Evolutionary conservation across 1,140 invertebrate genomes (phyloP), one percentile per base, ranked within the genome.

Genomic region (Cydia pomonella): DNA sequence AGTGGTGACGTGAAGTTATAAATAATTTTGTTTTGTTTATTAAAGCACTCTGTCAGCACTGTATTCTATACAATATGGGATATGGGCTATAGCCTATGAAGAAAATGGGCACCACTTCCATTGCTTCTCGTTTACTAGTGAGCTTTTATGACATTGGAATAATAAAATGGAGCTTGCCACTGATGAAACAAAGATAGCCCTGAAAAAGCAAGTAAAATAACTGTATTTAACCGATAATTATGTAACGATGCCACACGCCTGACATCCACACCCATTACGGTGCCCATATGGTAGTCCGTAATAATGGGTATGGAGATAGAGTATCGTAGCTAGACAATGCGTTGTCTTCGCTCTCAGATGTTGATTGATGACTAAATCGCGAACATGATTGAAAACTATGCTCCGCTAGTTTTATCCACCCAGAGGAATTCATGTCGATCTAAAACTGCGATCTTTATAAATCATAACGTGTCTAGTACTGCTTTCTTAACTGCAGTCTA

Each of bases 401-500:
- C 27, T 33, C 16, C n/a, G 29, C 25, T 66, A 66, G 25, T 7
- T 29, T 41, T 33, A 69, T 69, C 29, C 27, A 69, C n/a, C 41
- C 1, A 38, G 4, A 66, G 25, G 3, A 66, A 66, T 66, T 23
- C 25, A 6, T 66, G 23, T 16, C 62, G 25, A 63, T 66, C 27
- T 29, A 66, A 66, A 66, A 33, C 3, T 69, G 23, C 10, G 64
- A n/a, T 33, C 7, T n/a, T 33, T 29, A 69, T 69, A 69, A 29
- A 69, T 69, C 33, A 38, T 18, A 38, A 69, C 18, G 18, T 69
- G 64, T 33, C 63, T 13, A 27, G 13, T 29, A 66, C 63, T 66
- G 63, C 63, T 69, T 69, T 69, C 64, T 69, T 69, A 33, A 33
- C 27, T 69, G 64, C 27, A 69, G 29, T 33, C 64, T 41, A 69